Evolutionary conservation across 1,140 invertebrate species (phyloP), one percentile per base, ranked within the genome.

Genomic region (Asobara japonica): DNA sequence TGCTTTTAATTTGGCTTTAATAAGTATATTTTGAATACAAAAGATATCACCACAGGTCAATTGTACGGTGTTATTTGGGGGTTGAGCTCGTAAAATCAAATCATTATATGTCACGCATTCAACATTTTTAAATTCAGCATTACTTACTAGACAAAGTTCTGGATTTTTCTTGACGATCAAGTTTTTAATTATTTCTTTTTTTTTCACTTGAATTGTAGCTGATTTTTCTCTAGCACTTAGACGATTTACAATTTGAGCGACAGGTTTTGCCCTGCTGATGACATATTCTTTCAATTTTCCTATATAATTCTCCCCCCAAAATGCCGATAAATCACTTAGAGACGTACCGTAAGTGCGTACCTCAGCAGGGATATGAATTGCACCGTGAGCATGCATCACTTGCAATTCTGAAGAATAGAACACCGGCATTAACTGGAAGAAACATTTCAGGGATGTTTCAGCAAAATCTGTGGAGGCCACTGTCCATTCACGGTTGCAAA

Each of bases 371-470:
- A 76, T 20, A 27, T 76, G 71, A 31, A 78, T 74, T 0, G 74
- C 27, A 74, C 73, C 76, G 29, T 77, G 76, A 31, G 76, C 68
- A 48, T 74, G 74, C 29, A 78, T 51, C 5, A 69, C 48, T 64
- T 73, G 74, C 2, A 41, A 68, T 20, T 45, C 65, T 6, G 33
- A 7, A 18, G 72, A 70, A 62, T 76, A 74, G 20, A 71, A 25
- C 11, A 51, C 18, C 2, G 76, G 68, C 33, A 75, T 64, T 18
- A 71, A 16, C 11, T 16, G 8, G 16, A 75, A 41, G 69, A n/a
- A 77, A 77, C 20, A 71, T 71, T 29, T 27, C 41, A 45, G n/a
- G 3, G 4, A 16, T n/a, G 11, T n/a, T 3, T 45, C n/a, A 8
- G 41, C 41, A 45, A n/a, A 45, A 16, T 16, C 41, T n/a, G 18